Conservation (phyloP, 2,888 invertebrate species). For the Scaptomyza polygonia region DNA sequence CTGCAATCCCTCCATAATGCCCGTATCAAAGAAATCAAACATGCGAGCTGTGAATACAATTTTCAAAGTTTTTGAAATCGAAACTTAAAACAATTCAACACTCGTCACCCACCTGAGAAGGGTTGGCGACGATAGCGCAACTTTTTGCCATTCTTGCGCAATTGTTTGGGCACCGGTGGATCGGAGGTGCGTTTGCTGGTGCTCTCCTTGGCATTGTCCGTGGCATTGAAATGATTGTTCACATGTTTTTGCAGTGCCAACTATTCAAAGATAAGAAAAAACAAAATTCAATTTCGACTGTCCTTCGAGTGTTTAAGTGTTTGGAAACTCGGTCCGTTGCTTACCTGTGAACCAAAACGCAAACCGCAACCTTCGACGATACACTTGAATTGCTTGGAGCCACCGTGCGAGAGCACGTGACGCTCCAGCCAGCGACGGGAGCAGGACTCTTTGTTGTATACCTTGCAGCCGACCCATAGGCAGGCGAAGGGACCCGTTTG, state of each 20-base stretch:
- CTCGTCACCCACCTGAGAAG: slow-evolving; percentile 90
- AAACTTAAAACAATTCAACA: not conserved
- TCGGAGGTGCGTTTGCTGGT: slow-evolving; percentile 89
- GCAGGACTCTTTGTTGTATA: slow-evolving; percentile 95
- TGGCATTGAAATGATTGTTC: slow-evolving; percentile 93
- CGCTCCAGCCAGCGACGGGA: slow-evolving; percentile 97
- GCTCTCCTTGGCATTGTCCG: slow-evolving; percentile 85
- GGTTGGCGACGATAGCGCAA: slow-evolving; percentile 94
- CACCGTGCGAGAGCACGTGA: slow-evolving; percentile 95
- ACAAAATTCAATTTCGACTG: not conserved
- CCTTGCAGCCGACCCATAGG: slow-evolving; percentile 97
- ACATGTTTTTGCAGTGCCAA: slow-evolving; percentile 94
- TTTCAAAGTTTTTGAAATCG: not conserved
- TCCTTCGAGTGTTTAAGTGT: not conserved
- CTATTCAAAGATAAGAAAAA: slow-evolving; percentile 47
- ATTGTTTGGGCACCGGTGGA: slow-evolving; percentile 90
- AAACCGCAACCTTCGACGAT: slow-evolving; percentile 97
- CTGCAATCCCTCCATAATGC: slow-evolving; percentile 96
- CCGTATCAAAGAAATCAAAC: slow-evolving; percentile 96
- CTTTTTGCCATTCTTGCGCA: slow-evolving; percentile 94
- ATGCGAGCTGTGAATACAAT: slow-evolving; percentile 89
- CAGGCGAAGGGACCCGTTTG: slow-evolving; percentile 95
- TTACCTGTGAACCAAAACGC: slow-evolving; percentile 94
- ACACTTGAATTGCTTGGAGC: slow-evolving; percentile 97
- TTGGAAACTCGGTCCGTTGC: slow-evolving; percentile 50